A percentile compares a stretch with the other conserved stretches of the same genome.
phyloP scores from a whole-genome alignment of 2,797 vertebrate species.

The Knipowitschia caucasica region DNA sequence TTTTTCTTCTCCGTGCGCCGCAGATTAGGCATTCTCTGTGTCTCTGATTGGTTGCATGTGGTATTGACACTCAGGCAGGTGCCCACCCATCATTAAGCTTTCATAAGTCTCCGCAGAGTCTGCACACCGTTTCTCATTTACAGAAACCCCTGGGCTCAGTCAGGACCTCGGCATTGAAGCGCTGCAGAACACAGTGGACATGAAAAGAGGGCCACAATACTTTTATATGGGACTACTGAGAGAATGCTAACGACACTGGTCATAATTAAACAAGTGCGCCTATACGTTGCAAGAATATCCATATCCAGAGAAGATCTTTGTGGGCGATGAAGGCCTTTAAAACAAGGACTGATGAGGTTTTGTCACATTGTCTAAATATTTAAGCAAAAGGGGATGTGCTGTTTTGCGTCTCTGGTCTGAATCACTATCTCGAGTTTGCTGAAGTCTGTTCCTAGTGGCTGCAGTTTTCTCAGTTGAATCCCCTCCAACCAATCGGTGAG shows the following conservation, averaged over 20 bases:
- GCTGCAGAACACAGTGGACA: constrained; percentile 31
- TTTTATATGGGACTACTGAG: constrained; percentile 45
- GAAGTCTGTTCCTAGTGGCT: no score
- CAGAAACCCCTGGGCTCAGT: constrained; percentile 59
- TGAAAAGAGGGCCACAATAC: constrained; percentile 43
- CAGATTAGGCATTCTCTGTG: constrained; percentile 56
- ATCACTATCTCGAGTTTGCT: no score
- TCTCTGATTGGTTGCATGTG: constrained; percentile 56
- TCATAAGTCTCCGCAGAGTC: constrained; percentile 65
- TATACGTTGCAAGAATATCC: constrained; percentile 13
- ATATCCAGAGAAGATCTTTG: constrained; percentile 19
- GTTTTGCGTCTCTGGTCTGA: no score
- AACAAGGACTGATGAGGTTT: constrained; percentile 59
- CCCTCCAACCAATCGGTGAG: no score
- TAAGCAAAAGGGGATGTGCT: constrained; percentile 13
- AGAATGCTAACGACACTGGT: constrained; percentile 54
- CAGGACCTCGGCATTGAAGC: constrained; percentile 50
- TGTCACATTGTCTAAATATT: constrained; percentile 53
- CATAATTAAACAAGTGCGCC: constrained; percentile 26
- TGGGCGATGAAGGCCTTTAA: constrained; percentile 46
- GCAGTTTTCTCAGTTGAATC: no score
- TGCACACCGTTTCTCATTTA: constrained; percentile 70
- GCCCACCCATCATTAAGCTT: constrained; percentile 67
- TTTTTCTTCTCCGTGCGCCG: constrained; percentile 19
- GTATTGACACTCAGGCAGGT: constrained; percentile 61